Percentiles rank a stretch among this genome's conserved stretches.
phyloP scores from a whole-genome alignment of 2,888 invertebrate species.

The Campaea margaritaria region DNA sequence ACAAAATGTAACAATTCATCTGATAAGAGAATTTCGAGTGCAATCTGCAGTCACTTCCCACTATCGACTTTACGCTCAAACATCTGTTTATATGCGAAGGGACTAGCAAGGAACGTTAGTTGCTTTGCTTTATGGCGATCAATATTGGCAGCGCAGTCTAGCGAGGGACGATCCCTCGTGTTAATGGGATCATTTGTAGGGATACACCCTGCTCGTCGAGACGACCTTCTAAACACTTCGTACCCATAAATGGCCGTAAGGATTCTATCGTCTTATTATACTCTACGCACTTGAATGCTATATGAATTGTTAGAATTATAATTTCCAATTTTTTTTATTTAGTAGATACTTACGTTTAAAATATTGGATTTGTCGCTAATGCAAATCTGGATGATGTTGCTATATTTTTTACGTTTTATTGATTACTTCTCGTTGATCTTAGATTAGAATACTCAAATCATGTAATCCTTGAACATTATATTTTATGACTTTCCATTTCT shows the following conservation, averaged over 20 bases:
- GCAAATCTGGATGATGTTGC: too few species aligned
- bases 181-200: conserved; percentile 70
- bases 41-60: conserved; percentile 12
- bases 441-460: conserved; percentile 4
- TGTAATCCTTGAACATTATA: conserved; percentile 19
- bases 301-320: background rate
- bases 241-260: conserved; percentile 19
- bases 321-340: background rate
- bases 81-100: conserved; percentile 16
- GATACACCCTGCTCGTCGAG: conserved; percentile 58
- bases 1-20: background rate
- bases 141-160: conserved; percentile 60
- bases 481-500: conserved; percentile 32
- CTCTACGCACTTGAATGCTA: too few species aligned
- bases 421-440: too few species aligned
- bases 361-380: too few species aligned
- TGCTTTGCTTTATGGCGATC: conserved; percentile 54
- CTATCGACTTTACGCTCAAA: background rate
- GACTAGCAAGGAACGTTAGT: conserved; percentile 28
- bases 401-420: too few species aligned
- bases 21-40: conserved; percentile 9
- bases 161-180: conserved; percentile 66
- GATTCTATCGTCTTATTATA: conserved; percentile 1
- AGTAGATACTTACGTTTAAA: too few species aligned
- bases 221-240: conserved; percentile 48